These are phyloP conservation scores for Achroia grisella DNA, from an alignment of 1,140 invertebrate species.

Conservation along the genomic window DNA sequence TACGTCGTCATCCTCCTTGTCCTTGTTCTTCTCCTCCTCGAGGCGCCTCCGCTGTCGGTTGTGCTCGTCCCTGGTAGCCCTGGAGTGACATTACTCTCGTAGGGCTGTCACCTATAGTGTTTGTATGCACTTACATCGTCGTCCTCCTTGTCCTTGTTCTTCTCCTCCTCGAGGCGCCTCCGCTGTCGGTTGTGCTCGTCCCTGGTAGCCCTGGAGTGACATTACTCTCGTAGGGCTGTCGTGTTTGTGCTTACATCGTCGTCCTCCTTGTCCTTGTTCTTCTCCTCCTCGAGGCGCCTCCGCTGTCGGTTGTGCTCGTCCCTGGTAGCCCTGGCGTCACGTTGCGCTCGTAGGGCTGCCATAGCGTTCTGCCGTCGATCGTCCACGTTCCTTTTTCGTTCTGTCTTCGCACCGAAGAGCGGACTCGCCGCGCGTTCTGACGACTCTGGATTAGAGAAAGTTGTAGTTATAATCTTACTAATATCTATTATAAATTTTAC, in stretches of 20 bases:
- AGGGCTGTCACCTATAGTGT: constrained; percentile 91
- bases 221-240: constrained; percentile 89
- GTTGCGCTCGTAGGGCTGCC: constrained; percentile 89
- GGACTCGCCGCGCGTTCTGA: constrained; percentile 39
- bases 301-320: constrained; percentile 54
- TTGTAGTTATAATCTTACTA: no score
- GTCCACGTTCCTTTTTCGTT: constrained; percentile 92
- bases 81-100: constrained; percentile 89
- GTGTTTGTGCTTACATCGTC: constrained; percentile 74
- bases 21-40: constrained; percentile 36
- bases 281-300: constrained; percentile 30
- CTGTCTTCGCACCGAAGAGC: constrained; percentile 75
- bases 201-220: constrained; percentile 81
- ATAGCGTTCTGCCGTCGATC: constrained; percentile 95
- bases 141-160: constrained; percentile 35
- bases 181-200: constrained; percentile 54
- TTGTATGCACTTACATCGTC: constrained; percentile 65
- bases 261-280: constrained; percentile 36
- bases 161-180: constrained; percentile 29
- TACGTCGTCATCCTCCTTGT: constrained; percentile 44
- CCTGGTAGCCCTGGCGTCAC: constrained; percentile 81
- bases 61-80: constrained; percentile 73
- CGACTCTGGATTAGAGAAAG: constrained; percentile 23
- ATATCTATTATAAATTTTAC: no score
- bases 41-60: constrained; percentile 27